A percentile compares a stretch with the other conserved stretches of the same genome.
These are phyloP conservation scores for Calliphora vicina DNA, from an alignment of 1,140 invertebrate genomes.

Conservation along the genomic window DNA sequence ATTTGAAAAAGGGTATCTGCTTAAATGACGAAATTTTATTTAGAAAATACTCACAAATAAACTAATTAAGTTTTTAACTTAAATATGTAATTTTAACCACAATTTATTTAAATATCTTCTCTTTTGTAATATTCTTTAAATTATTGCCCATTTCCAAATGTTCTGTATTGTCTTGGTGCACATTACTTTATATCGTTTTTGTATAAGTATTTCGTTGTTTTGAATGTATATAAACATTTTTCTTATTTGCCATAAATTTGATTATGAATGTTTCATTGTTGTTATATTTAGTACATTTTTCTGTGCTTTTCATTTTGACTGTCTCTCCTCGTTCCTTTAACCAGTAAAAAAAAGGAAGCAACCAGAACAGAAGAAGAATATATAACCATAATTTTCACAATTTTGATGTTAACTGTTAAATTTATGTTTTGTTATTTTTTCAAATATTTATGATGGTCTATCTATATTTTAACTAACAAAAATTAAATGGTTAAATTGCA, in stretches of 20 bases:
- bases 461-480: neutral
- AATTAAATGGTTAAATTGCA: too few relatives aligned
- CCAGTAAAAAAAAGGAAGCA: neutral
- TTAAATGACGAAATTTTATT: too few relatives aligned
- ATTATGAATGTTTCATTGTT: constrained; percentile 56
- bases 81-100: too few relatives aligned
- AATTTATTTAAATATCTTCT: too few relatives aligned
- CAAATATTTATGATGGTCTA: neutral
- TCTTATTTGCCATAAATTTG: constrained; percentile 64
- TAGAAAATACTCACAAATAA: too few relatives aligned
- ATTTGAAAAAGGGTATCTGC: neutral
- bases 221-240: constrained; percentile 51
- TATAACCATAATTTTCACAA: constrained; percentile 59
- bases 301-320: neutral
- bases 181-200: neutral
- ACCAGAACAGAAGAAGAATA: too few relatives aligned
- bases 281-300: neutral
- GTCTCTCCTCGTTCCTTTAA: neutral
- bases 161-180: neutral
- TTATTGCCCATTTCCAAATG: neutral
- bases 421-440: constrained; percentile 49
- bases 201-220: neutral
- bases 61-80: too few relatives aligned
- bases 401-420: constrained; percentile 62
- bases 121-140: neutral